These are phyloP conservation scores for Haplochromis vanheusdeni DNA, from an alignment of 2,113 vertebrate genomes.

Conservation along the genomic window DNA sequence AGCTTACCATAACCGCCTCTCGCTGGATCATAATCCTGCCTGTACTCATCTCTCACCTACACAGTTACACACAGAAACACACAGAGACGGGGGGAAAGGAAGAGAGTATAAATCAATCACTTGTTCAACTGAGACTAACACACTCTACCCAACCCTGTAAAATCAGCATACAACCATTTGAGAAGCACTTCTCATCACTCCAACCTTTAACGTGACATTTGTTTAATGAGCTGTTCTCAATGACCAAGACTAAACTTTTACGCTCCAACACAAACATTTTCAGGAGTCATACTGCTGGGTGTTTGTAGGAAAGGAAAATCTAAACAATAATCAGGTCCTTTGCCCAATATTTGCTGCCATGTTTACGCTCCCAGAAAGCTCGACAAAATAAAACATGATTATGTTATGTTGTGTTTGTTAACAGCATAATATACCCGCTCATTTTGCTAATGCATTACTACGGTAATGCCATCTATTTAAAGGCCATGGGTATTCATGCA, in stretches of 20 bases:
- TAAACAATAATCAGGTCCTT: not conserved
- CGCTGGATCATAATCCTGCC: constrained; percentile 79
- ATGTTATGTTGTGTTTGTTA: not conserved
- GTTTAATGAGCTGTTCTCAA: not conserved
- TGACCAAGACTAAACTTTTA: not conserved
- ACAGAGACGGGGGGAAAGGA: not conserved
- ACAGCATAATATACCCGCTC: not conserved
- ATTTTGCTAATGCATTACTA: not conserved
- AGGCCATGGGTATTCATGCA: constrained; percentile 13
- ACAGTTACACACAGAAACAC: not conserved
- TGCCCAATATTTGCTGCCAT: not conserved
- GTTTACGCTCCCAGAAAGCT: not conserved
- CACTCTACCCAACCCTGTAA: not conserved
- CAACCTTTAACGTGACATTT: not conserved
- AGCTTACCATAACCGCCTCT: constrained; percentile 83
- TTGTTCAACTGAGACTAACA: not conserved
- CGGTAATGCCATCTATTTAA: not conserved
- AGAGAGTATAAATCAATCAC: not conserved
- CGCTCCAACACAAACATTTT: not conserved
- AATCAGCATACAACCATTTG: not conserved
- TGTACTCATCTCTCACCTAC: constrained; percentile 82
- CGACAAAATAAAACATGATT: not conserved
- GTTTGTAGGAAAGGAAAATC: not conserved
- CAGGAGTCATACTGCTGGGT: not conserved
- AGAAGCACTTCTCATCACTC: not conserved